Conservation (phyloP, 2,113 vertebrate genomes). For the Trogon surrucura region DNA sequence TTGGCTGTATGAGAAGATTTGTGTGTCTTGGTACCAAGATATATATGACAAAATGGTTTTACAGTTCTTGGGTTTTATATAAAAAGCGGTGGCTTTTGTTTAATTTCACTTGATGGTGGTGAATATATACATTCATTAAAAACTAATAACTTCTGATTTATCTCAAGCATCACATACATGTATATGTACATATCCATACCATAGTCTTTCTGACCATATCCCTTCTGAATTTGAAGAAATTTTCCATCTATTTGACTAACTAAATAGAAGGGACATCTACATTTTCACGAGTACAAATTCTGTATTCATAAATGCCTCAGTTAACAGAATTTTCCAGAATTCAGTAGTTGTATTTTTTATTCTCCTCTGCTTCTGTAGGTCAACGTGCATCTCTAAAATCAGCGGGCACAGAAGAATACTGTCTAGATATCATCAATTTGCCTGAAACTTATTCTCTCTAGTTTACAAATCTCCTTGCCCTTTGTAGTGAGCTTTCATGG, state of each 20-base stretch:
- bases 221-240: neutral
- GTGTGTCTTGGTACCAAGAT: neutral
- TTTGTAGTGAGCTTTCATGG: slow-evolving; percentile 14
- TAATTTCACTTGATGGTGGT: neutral
- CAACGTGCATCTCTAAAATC: neutral
- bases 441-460: neutral
- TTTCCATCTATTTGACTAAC: neutral
- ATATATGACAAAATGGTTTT: neutral
- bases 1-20: neutral
- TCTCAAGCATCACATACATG: neutral
- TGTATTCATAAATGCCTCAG: neutral
- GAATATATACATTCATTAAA: neutral
- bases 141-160: neutral
- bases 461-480: slow-evolving; percentile 1
- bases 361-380: neutral
- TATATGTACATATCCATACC: neutral
- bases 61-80: neutral
- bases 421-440: neutral
- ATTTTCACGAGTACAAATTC: neutral
- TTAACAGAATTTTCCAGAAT: neutral
- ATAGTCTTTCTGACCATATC: neutral
- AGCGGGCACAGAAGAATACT: neutral
- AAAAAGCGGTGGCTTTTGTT: neutral
- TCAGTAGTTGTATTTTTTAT: slow-evolving; percentile 5
- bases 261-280: neutral